phyloP scores from a whole-genome alignment of 1,140 invertebrate species.

The Mercenaria mercenaria region DNA sequence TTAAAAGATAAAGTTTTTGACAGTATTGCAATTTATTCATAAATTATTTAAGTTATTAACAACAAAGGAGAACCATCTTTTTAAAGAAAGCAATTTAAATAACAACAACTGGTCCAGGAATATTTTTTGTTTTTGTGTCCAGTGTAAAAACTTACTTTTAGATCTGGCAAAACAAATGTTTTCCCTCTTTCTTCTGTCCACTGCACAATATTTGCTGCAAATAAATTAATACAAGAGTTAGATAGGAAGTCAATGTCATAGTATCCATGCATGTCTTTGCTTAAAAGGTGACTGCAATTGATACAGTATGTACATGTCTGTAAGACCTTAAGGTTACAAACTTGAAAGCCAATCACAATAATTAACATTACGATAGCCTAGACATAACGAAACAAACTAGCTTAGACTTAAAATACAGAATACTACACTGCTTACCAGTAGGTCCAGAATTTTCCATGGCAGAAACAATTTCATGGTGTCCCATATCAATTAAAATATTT shows the following conservation, averaged over 20 bases:
- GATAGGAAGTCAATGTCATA: too few species aligned
- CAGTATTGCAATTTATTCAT: too few species aligned
- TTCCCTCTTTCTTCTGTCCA: constrained; percentile 23
- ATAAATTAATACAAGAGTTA: neutral
- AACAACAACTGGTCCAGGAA: neutral
- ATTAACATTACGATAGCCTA: neutral
- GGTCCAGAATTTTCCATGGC: constrained; percentile 12
- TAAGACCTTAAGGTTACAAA: neutral
- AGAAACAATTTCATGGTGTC: neutral
- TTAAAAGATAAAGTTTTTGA: neutral
- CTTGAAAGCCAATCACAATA: neutral
- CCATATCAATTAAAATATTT: constrained; percentile 15
- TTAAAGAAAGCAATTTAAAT: neutral
- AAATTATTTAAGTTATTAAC: too few species aligned
- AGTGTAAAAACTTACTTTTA: neutral
- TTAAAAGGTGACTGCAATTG: too few species aligned
- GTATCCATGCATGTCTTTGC: too few species aligned
- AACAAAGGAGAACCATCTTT: too few species aligned
- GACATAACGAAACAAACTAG: neutral
- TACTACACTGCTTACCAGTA: neutral
- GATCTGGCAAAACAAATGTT: constrained; percentile 26
- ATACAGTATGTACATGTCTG: neutral
- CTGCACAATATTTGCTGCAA: neutral
- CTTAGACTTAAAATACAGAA: neutral
- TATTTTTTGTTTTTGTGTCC: neutral